Percentiles rank a stretch among this genome's conserved stretches.
These are phyloP conservation scores for Metalampra italica DNA, from an alignment of 2,888 invertebrate genomes.

Conservation along the genomic window DNA sequence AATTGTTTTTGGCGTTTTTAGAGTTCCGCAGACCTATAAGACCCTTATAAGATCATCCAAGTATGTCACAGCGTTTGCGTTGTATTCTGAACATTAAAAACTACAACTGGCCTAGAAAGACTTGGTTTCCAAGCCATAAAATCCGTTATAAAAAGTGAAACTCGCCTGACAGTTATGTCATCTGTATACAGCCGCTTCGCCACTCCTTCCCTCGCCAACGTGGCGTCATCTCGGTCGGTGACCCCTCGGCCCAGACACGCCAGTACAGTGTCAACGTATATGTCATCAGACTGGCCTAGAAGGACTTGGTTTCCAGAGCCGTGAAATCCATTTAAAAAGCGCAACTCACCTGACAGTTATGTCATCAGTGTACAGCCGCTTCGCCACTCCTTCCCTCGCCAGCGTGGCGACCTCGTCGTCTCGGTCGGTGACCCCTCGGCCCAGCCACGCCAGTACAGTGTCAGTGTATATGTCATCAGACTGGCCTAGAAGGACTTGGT, in stretches of 20 bases:
- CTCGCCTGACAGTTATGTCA: slow-evolving; percentile 20
- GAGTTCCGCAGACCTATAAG: too few relatives aligned
- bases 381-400: slow-evolving; percentile 9
- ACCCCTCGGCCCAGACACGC: slow-evolving; percentile 9
- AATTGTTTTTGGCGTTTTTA: neutral
- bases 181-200: slow-evolving; percentile 12
- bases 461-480: slow-evolving; percentile 12
- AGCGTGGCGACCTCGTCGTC: neutral
- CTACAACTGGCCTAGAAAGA: too few relatives aligned
- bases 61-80: neutral
- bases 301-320: too few relatives aligned
- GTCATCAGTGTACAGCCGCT: slow-evolving; percentile 11
- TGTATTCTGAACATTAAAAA: too few relatives aligned
- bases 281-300: slow-evolving; percentile 11
- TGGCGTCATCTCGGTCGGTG: slow-evolving; percentile 5
- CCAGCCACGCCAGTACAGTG: slow-evolving; percentile 11
- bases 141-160: neutral
- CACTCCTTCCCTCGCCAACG: slow-evolving; percentile 4
- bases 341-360: slow-evolving; percentile 20
- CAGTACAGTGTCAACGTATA: slow-evolving; percentile 11
- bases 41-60: neutral
- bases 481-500: too few relatives aligned
- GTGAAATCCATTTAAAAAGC: neutral
- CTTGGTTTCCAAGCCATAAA: too few relatives aligned
- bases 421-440: slow-evolving; percentile 10